Base-by-base conservation (phyloP, 1,140 invertebrate genomes). In the Melanaphis sacchari region DNA sequence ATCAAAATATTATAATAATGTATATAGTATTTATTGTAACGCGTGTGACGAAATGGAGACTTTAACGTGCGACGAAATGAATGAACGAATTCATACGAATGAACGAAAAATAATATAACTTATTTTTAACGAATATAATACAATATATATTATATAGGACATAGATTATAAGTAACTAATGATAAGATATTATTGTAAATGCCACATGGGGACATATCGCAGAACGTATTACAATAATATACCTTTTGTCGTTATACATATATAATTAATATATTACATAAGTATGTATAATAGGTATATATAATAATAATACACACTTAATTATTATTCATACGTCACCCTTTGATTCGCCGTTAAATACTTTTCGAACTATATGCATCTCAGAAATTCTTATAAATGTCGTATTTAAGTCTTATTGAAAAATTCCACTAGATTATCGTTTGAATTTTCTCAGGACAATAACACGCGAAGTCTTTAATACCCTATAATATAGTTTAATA, bases 401-500 rank as follows among this genome's bases (percentile, higher is more conserved):
- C 4, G 84, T 46, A 85, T 31, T 85, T 41, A 85, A 85, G 31
- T 87, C 41, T 26, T 41, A 43, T 87, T 43, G 41, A 43, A 31
- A 41, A 26, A 43, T 43, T 46, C 40, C 26, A 21, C 15, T 11
- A 26, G 84, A 87, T 41, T 41, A 87, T n/a, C 40, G 15, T 87
- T 87, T 40, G 9, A 43, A 76, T 15, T 85, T 87, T 11, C 82
- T 8, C 22, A n/a, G n/a, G 46, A 89, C 87, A 89, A 89, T 89
- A 49, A 52, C 22, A 38, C 46, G n/a, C n/a, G 15, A 89, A 46
- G 22, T 89, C n/a, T 89, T 52, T 89, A 49, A 49, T 49, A 52
- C 38, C 41, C 43, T 88, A n/a, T n/a, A n/a, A n/a, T n/a, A n/a
- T n/a, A 36, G 87, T 89, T 89, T 89, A 36, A 52, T 89, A 89